These are phyloP conservation scores for Cygnus olor DNA, from an alignment of 2,797 vertebrate species.

Conservation along the genomic window DNA sequence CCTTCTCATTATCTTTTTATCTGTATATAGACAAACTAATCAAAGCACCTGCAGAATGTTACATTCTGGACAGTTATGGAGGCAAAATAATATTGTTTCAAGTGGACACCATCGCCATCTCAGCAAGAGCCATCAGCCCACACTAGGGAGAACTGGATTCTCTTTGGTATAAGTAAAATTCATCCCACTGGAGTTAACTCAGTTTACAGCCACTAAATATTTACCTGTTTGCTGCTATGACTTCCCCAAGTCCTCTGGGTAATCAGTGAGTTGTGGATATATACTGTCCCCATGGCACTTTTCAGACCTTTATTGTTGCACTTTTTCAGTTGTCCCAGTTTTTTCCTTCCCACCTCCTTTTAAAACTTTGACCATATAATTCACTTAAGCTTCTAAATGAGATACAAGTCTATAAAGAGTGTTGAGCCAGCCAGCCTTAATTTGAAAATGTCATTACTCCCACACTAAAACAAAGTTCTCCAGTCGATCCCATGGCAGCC, in stretches of 20 bases:
- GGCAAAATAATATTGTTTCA: not conserved
- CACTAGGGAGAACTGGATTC: not conserved
- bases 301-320: not conserved
- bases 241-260: not conserved
- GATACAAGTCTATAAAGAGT: constrained; percentile 26
- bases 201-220: not conserved
- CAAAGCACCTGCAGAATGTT: not conserved
- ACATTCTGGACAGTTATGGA: not conserved
- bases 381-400: constrained; percentile 38
- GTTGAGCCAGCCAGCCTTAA: constrained; percentile 45
- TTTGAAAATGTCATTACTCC: constrained; percentile 54
- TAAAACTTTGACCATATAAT: constrained; percentile 21
- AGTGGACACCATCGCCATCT: not conserved
- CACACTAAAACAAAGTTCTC: constrained; percentile 16
- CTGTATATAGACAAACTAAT: not conserved
- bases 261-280: not conserved
- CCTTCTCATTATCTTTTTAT: not conserved
- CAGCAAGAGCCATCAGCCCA: not conserved
- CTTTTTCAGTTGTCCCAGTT: constrained; percentile 1
- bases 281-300: not conserved
- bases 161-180: not conserved
- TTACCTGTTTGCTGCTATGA: not conserved
- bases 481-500: constrained; percentile 29
- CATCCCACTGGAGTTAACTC: not conserved
- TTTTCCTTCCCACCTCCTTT: not conserved